Evolutionary conservation across 2,888 invertebrate genomes (phyloP), one percentile per base, ranked within the genome.

Genomic region (Abrostola tripartita): DNA sequence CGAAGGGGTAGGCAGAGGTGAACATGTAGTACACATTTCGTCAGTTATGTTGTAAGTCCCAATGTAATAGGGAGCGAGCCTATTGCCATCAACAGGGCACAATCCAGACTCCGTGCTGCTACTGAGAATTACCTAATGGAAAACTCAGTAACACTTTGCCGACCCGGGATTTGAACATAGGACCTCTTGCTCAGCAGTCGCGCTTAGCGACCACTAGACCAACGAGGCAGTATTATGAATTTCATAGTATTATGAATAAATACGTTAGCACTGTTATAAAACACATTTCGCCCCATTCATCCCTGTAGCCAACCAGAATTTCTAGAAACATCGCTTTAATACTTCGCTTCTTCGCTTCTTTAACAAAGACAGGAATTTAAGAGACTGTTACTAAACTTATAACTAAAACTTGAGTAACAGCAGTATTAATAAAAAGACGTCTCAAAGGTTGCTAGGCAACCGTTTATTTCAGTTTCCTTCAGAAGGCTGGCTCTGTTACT

Each of bases 381-480:
- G 35, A 57, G 9, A 36, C n/a, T 24, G 5, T 58, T 50, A 5
- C 38, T 42, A 51, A 47, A 51, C 60, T 52, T 47, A 24, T 55
- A 58, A 36, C 50, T 42, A 44, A 24, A 49, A 56, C n/a, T 35
- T 11, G 56, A 60, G 50, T 35, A 59, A 51, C 14, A 37, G 40
- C 37, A 12, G 55, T 42, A 57, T 36, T 53, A 61, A 52, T 67
- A 60, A 44, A 50, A 52, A 52, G 10, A 38, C 40, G 37, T 35
- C 35, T 74, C 63, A 75, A 77, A 77, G 64, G 76, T 76, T 73
- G 65, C 68, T 24, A 38, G 35, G 70, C 62, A 59, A 77, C 76
- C 59, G 36, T 37, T 63, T 63, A 51, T 65, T 64, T 42, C 49
- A 67, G 42, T 47, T 44, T 51, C 14, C 50, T 58, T 56, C 58